Conservation (phyloP, 2,888 invertebrate genomes). For the Rosalia funebris region DNA sequence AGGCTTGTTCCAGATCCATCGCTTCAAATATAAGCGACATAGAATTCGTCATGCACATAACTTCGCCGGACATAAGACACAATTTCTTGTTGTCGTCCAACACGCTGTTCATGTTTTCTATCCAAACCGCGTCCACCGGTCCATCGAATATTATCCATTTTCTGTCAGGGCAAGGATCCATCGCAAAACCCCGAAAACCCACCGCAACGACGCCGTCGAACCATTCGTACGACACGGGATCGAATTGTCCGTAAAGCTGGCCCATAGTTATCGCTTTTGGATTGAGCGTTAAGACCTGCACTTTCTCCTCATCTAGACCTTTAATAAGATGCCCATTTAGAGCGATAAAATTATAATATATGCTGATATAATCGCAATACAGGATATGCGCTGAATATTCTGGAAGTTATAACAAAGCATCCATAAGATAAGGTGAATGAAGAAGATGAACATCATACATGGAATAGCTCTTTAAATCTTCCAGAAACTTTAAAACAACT, state of each 20-base stretch:
- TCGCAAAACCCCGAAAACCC: slow-evolving; percentile 80
- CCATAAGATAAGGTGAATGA: too few relatives aligned
- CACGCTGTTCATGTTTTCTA: slow-evolving; percentile 90
- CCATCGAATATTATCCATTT: slow-evolving; percentile 96
- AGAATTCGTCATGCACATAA: slow-evolving; percentile 80
- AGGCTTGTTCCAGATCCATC: slow-evolving; percentile 85
- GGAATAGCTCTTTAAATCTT: too few relatives aligned
- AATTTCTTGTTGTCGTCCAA: slow-evolving; percentile 89
- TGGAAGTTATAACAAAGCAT: too few relatives aligned
- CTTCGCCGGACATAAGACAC: slow-evolving; percentile 87
- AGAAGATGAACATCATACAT: too few relatives aligned
- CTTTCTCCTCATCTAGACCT: slow-evolving; percentile 63
- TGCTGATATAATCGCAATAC: too few relatives aligned
- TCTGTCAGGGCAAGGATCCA: slow-evolving; percentile 76
- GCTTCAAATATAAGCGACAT: slow-evolving; percentile 93
- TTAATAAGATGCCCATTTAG: too few relatives aligned
- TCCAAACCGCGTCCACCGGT: slow-evolving; percentile 90
- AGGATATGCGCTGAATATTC: too few relatives aligned
- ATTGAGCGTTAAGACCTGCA: slow-evolving; percentile 84
- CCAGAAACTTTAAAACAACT: too few relatives aligned
- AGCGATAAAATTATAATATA: too few relatives aligned
- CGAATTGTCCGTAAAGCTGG: slow-evolving; percentile 91
- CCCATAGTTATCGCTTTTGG: slow-evolving; percentile 94
- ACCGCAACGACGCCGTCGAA: slow-evolving; percentile 86
- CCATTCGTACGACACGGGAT: slow-evolving; percentile 90